These are phyloP conservation scores for Alviniconcha marisindica DNA, from an alignment of 1,140 invertebrate species.

Conservation along the genomic window DNA sequence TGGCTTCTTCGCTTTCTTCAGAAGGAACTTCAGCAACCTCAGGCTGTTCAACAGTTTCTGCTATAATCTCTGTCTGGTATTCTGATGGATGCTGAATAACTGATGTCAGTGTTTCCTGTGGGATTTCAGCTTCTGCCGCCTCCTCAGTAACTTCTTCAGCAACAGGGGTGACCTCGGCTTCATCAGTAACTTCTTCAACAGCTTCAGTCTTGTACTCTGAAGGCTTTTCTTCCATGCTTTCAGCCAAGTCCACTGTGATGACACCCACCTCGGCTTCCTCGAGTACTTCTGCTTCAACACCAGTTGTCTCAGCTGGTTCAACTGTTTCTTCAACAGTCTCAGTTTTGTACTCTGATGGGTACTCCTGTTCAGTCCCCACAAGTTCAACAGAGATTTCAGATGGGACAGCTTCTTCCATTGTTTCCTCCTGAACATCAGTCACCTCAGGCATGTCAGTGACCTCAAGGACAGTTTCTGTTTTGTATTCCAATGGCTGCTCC, in stretches of 20 bases:
- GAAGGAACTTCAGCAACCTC: conserved; percentile 48
- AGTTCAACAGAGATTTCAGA: conserved; percentile 46
- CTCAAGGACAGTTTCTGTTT: conserved; percentile 50
- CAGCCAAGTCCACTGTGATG: conserved; percentile 48
- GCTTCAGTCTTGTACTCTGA: conserved; percentile 49
- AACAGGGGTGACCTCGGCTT: conserved; percentile 47
- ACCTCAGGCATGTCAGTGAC: conserved; percentile 51
- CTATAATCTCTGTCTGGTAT: conserved; percentile 45
- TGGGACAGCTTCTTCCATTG: conserved; percentile 33
- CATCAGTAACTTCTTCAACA: conserved; percentile 45
- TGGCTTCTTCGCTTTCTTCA: conserved; percentile 33
- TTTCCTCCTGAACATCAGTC: conserved; percentile 46
- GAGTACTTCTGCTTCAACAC: conserved; percentile 39
- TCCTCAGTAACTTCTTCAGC: conserved; percentile 50
- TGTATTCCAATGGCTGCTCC: conserved; percentile 46
- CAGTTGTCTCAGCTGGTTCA: conserved; percentile 42
- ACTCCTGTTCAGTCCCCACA: conserved; percentile 28
- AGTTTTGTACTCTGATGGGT: conserved; percentile 40
- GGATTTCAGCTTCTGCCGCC: conserved; percentile 50
- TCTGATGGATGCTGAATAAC: conserved; percentile 44
- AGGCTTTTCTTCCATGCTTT: conserved; percentile 43
- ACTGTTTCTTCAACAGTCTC: conserved; percentile 39
- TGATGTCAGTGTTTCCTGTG: conserved; percentile 38
- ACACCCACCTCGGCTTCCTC: conserved; percentile 49
- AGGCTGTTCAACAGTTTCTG: conserved; percentile 48